Evolutionary conservation across 2,113 vertebrate species (phyloP).

Genomic region (human): DNA sequence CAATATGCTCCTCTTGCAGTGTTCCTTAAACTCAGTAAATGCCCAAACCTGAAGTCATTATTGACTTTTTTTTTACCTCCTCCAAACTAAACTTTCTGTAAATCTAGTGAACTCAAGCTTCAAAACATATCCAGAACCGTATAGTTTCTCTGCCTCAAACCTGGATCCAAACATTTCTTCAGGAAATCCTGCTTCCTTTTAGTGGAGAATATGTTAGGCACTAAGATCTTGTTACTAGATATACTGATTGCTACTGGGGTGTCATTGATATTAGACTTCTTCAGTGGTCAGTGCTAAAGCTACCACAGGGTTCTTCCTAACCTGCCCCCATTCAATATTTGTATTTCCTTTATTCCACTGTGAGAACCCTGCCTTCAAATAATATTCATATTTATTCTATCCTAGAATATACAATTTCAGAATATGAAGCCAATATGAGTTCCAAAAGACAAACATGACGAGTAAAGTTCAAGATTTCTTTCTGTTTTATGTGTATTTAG

Average conservation of each 20-base stretch:
- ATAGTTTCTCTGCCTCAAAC: not conserved
- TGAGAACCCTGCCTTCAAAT: not conserved
- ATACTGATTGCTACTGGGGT: not conserved
- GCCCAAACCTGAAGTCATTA: not conserved
- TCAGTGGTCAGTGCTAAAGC: not conserved
- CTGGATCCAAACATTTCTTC: not conserved
- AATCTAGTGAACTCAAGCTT: not conserved
- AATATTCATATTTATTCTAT: not conserved
- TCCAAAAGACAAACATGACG: not conserved
- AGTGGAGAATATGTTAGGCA: not conserved
- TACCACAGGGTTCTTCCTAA: not conserved
- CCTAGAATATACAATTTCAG: not conserved
- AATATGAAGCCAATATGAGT: not conserved
- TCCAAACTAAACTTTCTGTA: not conserved
- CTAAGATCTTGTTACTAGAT: not conserved
- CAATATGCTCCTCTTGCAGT: not conserved
- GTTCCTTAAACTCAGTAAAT: not conserved
- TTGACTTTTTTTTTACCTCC: not conserved
- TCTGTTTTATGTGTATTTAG: not conserved
- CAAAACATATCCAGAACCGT: not conserved
- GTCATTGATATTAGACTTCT: not conserved
- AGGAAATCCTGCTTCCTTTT: not conserved
- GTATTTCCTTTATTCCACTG: not conserved
- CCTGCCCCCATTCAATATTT: not conserved
- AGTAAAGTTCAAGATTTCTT: not conserved